These are phyloP conservation scores for Cliona cf. orientalis DNA, from an alignment of 37 sponge, comb jelly and placozoan species.

Conservation along the genomic window DNA sequence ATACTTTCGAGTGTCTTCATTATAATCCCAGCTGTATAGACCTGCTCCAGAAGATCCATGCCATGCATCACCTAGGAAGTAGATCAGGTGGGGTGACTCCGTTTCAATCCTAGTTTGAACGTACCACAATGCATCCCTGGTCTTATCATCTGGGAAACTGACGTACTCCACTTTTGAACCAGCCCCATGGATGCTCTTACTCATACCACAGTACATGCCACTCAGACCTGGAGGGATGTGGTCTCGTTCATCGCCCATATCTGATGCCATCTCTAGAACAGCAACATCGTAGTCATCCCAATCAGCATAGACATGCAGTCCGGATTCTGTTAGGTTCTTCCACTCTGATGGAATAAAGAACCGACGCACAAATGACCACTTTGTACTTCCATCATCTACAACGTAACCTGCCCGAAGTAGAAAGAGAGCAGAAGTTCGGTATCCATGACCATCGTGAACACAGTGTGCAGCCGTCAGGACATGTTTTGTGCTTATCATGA, in stretches of 20 bases:
- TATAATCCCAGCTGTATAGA: conserved; percentile 63
- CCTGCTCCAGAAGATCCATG: conserved; percentile 88
- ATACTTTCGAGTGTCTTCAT: conserved; percentile 38
- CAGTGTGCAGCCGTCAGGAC: conserved; percentile 93
- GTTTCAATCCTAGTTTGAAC: conserved; percentile 50
- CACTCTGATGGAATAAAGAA: conserved; percentile 72
- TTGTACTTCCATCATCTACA: conserved; percentile 16
- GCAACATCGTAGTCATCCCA: conserved; percentile 86
- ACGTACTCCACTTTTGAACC: conserved; percentile 64
- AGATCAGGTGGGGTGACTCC: conserved; percentile 61
- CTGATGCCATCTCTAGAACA: conserved; percentile 41
- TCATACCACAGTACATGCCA: conserved; percentile 48
- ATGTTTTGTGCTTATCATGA: conserved; percentile 47
- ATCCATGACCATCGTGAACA: conserved; percentile 64
- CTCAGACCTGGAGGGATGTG: conserved; percentile 72
- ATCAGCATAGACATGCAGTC: conserved; percentile 24
- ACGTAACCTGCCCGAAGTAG: conserved; percentile 62
- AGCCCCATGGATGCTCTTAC: conserved; percentile 42
- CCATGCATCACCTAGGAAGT: conserved; percentile 82
- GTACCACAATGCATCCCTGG: conserved; percentile 60
- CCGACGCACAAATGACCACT: conserved; percentile 55
- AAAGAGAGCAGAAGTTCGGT: conserved; percentile 41
- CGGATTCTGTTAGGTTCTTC: conserved; percentile 33
- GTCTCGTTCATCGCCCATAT: conserved; percentile 30
- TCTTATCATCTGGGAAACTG: conserved; percentile 90